Evolutionary conservation across 2,797 vertebrate species (phyloP), one percentile per base, ranked within the genome.

Genomic region (Spondyliosoma cantharus): DNA sequence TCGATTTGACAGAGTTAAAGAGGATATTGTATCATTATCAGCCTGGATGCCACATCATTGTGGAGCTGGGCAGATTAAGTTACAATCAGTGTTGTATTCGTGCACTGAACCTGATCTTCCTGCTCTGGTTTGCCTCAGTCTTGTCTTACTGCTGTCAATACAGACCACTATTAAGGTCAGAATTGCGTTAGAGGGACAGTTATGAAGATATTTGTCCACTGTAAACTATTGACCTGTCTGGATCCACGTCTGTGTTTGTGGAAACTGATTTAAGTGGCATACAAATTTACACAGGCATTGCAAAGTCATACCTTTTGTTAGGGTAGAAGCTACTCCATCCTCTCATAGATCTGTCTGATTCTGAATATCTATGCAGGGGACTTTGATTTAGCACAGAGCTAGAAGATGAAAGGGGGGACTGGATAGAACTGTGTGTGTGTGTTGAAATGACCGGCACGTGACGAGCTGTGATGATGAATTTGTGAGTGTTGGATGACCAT

Each of bases 71-170:
- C 50, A 22, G 58, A 90, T 87, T 80, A 50, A 61, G 72, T 87
- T 88, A 89, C 17, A 27, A 76, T 80, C 4, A 60, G 61, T 66
- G 56, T 68, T 59, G 56, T 20, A 2, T 54, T 67, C 20, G 3
- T 57, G 42, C 45, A 66, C 37, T 72, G 52, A 77, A 85, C 67
- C 64, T 27, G 43, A 71, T 78, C 60, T 52, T 83, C 84, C 84
- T 84, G 83, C 74, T 89, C 92, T 93, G 92, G 62, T 89, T 91
- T 87, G 46, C 71, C 68, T 92, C 89, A 91, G 2, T 70, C 42
- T 19, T 24, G 54, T 61, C 48, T 65, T 20, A 29, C 52, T 65
- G 53, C 67, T 83, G 79, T 85, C 86, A 76, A 60, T 81, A 80
- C 64, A 68, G 71, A 75, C 22, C 59, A 13, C 66, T 62, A 45